Evolutionary conservation across 2,797 vertebrate genomes (phyloP).

Genomic region (Cyclura pinguis): DNA sequence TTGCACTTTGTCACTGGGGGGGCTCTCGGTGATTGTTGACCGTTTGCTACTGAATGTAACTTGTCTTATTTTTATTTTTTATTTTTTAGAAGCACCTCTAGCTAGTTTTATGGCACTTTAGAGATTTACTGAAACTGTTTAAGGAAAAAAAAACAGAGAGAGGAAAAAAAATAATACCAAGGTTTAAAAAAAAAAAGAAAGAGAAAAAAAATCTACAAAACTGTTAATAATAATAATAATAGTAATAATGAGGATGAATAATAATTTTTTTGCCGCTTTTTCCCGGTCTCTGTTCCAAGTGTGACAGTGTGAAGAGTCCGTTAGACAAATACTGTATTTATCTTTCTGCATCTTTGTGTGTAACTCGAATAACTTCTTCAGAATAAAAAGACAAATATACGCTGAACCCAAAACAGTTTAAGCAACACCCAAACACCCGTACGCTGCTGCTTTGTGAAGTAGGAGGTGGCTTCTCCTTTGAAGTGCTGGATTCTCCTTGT

Average conservation of each 20-base stretch:
- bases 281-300: slow-evolving; percentile 34
- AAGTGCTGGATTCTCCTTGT: neutral
- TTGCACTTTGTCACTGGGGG: slow-evolving; percentile 77
- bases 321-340: slow-evolving; percentile 51
- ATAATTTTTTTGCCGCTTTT: slow-evolving; percentile 36
- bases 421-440: no score
- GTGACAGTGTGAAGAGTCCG: slow-evolving; percentile 49
- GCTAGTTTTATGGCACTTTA: slow-evolving; percentile 55
- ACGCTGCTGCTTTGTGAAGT: neutral
- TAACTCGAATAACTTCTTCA: slow-evolving; percentile 49
- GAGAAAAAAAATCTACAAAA: neutral
- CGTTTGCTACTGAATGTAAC: slow-evolving; percentile 79
- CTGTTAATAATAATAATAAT: neutral
- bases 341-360: slow-evolving; percentile 53
- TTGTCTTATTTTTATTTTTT: slow-evolving; percentile 16
- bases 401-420: neutral
- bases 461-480: neutral
- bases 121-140: slow-evolving; percentile 58
- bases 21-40: slow-evolving; percentile 65
- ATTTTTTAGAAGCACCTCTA: slow-evolving; percentile 44
- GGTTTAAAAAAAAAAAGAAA: slow-evolving; percentile 49
- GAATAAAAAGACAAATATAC: slow-evolving; percentile 44
- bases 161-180: slow-evolving; percentile 48
- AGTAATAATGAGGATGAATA: neutral
- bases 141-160: slow-evolving; percentile 49